Percentiles rank a stretch among this genome's conserved stretches.
phyloP scores from a whole-genome alignment of 2,113 vertebrate genomes.

The Upupa epops region DNA sequence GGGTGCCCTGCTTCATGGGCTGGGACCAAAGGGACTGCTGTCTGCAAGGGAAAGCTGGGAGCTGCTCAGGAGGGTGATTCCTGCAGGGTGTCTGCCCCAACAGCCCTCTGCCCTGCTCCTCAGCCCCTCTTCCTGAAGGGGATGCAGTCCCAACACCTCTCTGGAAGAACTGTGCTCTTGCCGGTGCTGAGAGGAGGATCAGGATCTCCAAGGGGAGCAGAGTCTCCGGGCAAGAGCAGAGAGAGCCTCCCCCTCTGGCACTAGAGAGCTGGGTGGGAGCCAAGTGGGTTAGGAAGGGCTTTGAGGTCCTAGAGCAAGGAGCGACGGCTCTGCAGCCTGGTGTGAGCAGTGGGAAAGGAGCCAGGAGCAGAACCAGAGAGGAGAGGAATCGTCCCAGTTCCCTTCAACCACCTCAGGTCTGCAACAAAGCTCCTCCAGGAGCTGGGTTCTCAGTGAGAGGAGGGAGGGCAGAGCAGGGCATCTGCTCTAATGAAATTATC shows the following conservation, averaged over 20 bases:
- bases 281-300: conserved; percentile 42
- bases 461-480: not conserved
- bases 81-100: not conserved
- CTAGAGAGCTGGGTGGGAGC: not conserved
- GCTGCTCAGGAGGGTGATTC: not conserved
- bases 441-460: not conserved
- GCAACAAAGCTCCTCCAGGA: not conserved
- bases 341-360: conserved; percentile 8
- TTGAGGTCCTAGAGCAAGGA: not conserved
- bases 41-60: not conserved
- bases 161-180: not conserved
- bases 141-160: not conserved
- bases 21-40: not conserved
- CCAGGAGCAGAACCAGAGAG: not conserved
- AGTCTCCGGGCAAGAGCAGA: not conserved
- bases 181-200: not conserved
- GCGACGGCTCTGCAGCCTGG: not conserved
- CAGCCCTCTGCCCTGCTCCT: not conserved
- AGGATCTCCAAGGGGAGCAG: accelerated
- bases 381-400: no score
- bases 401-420: not conserved
- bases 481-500: not conserved
- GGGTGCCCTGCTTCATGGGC: not conserved
- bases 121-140: not conserved
- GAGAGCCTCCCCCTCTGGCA: not conserved